Conservation (phyloP, 2,797 vertebrate species). For the Microctenopoma lineatum region DNA sequence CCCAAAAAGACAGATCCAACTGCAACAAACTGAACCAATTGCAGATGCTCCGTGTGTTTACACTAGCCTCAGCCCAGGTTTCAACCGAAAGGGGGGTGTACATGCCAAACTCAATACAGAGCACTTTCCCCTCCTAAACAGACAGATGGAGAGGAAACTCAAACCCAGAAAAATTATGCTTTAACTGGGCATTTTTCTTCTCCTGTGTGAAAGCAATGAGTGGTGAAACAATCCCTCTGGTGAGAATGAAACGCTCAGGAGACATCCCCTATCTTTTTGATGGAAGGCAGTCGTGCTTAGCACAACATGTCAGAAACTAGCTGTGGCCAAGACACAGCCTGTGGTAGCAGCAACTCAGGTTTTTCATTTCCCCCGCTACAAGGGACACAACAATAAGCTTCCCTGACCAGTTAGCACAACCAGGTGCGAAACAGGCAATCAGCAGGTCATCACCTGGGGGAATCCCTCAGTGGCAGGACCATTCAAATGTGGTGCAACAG, state of each 20-base stretch:
- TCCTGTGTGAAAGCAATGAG: slow-evolving; percentile 24
- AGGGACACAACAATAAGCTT: slow-evolving; percentile 12
- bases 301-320: slow-evolving; percentile 38
- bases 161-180: slow-evolving; percentile 3
- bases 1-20: background rate
- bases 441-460: slow-evolving; percentile 23
- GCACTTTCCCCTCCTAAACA: background rate
- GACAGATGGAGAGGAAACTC: background rate
- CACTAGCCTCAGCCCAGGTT: background rate
- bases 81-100: slow-evolving; percentile 3
- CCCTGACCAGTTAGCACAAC: slow-evolving; percentile 39
- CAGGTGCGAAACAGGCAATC: slow-evolving; percentile 11
- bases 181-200: slow-evolving; percentile 16
- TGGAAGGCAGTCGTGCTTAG: slow-evolving; percentile 44
- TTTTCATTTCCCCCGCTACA: slow-evolving; percentile 31
- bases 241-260: slow-evolving; percentile 28
- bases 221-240: slow-evolving; percentile 32
- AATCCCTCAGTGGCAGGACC: background rate
- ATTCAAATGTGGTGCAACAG: background rate
- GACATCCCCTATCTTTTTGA: slow-evolving; percentile 38
- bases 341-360: slow-evolving; percentile 1
- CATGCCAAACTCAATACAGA: slow-evolving; percentile 1
- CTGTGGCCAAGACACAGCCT: slow-evolving; percentile 10
- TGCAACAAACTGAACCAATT: slow-evolving; percentile 1
- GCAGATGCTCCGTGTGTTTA: background rate